Conservation (phyloP, 2,113 vertebrate species). For the Cricetomys ansorgei region DNA sequence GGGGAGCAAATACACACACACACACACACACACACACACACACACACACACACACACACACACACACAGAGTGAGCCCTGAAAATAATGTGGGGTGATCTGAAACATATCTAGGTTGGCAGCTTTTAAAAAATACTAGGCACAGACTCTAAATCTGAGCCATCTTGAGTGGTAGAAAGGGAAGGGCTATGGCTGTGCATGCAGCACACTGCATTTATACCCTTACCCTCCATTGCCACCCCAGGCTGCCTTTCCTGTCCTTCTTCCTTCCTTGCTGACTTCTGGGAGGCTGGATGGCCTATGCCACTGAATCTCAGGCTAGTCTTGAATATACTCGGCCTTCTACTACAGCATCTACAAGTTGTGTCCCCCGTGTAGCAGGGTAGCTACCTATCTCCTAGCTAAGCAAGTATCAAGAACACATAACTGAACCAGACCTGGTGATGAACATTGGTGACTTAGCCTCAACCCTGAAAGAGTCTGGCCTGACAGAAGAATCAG, state of each 20-base stretch:
- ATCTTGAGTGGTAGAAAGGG: not conserved
- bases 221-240: too few relatives aligned
- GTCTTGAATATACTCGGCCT: not conserved
- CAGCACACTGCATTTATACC: not conserved
- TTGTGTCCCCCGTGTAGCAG: not conserved
- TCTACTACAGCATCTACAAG: not conserved
- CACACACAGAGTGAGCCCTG: not conserved
- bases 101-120: not conserved
- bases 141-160: not conserved
- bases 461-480: not conserved
- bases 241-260: not conserved
- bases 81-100: not conserved
- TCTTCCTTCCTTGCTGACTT: not conserved
- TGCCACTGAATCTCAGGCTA: not conserved
- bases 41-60: not conserved
- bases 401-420: constrained; percentile 17
- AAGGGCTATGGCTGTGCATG: not conserved
- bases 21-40: not conserved
- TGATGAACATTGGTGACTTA: not conserved
- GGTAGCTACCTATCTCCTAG: not conserved
- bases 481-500: not conserved
- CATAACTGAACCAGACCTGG: not conserved
- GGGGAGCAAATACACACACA: not conserved
- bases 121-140: not conserved
- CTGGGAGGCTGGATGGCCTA: not conserved